Conservation (phyloP, 2,113 vertebrate genomes). For the human (Homo sapiens) region GRCh38 chr14:92956501-92957000, state of each 20-base stretch:
- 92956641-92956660: background rate
- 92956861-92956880: background rate
- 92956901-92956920: background rate
- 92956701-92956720: background rate
- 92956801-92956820: background rate
- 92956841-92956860: rapidly evolving
- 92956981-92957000: background rate
- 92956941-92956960: background rate
- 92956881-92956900: rapidly evolving
- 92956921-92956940: background rate
- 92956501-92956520: background rate
- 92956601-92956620: no score
- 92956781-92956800: background rate
- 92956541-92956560: rapidly evolving
- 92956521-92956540: rapidly evolving
- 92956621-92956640: background rate
- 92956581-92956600: background rate
- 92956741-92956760: background rate
- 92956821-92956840: background rate
- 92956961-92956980: rapidly evolving
- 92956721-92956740: background rate
- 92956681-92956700: background rate
- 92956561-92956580: background rate
- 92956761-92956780: background rate
- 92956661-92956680: background rate